Base-by-base conservation (phyloP, 2,888 invertebrate genomes). In the Chrysolina americana region DNA sequence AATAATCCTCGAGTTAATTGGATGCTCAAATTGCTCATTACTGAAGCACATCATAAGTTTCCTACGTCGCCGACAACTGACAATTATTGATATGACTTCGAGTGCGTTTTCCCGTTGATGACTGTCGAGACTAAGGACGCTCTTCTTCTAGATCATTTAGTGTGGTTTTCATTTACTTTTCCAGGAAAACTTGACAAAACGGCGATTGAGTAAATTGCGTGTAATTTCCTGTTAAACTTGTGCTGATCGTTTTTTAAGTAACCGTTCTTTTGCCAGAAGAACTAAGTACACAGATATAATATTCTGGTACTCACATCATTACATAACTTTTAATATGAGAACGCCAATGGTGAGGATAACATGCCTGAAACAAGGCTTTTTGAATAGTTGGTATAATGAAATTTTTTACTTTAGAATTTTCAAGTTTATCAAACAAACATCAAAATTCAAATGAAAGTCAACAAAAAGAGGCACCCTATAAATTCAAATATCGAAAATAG, bases 1-100 rank as follows among this genome's bases (percentile, higher is more conserved):
- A 36, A 36, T 59, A 59, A 28, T 59, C 28, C 59, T 59, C 36
- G 23, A 59, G 28, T 59, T 59, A 59, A 59, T 28, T 36, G 59
- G 36, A n/a, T 59, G 59, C 23, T 59, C 23, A 59, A 36, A 59
- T 36, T 53, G 10, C 53, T 53, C 36, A 59, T 28, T 28, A 59
- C 59, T 23, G 5, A 6, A 36, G 59, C 19, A 36, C 59, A 59
- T 59, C 59, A 59, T 15, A 36, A 59, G 59, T 59, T 36, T 36
- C 59, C 13, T 36, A 36, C 53, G 53, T 11, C 53, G 9, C 59
- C 13, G 23, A 59, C 53, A 15, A 21, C 53, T 23, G 23, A 11
- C 11, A 21, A 53, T 53, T 11, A 53, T 53, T 15, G 53, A 13
- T 21, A 11, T 53, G 19, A 53, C 0, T 53, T 53, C 53, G 53